phyloP scores from a whole-genome alignment of 2,888 invertebrate species.

The Drosophila koepferae region DNA sequence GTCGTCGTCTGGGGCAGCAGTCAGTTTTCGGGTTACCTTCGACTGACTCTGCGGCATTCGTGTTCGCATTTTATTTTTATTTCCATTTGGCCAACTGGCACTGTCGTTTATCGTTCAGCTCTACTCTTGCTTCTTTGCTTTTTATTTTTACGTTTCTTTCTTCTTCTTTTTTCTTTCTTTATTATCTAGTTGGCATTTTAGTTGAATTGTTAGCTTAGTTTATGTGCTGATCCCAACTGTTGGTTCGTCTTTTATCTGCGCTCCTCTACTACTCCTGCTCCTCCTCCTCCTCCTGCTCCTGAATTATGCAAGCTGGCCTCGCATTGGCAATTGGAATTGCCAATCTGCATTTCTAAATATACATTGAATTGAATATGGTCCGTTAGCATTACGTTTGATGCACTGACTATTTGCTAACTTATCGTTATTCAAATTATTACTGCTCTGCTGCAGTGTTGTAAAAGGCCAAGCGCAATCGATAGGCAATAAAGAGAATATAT shows the following conservation, averaged over 20 bases:
- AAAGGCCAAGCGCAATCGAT: constrained; percentile 14
- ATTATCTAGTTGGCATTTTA: constrained; percentile 80
- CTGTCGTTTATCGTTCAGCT: constrained; percentile 20
- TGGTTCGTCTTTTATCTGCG: constrained; percentile 16
- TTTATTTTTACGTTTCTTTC: constrained; percentile 45
- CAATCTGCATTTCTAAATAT: constrained; percentile 60
- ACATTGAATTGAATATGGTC: constrained; percentile 23
- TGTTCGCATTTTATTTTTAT: constrained; percentile 63
- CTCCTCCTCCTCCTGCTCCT: background rate
- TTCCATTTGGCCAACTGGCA: constrained; percentile 60
- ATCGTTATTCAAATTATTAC: constrained; percentile 45
- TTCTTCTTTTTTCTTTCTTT: constrained; percentile 34
- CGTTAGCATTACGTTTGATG: constrained; percentile 51
- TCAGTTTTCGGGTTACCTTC: constrained; percentile 38
- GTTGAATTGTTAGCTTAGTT: constrained; percentile 76
- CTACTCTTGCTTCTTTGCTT: constrained; percentile 52
- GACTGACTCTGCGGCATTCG: constrained; percentile 43
- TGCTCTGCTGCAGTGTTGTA: constrained; percentile 32
- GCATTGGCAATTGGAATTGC: constrained; percentile 47
- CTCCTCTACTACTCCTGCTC: background rate
- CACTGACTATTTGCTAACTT: constrained; percentile 43
- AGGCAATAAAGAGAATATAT: background rate
- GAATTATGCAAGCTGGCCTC: constrained; percentile 45
- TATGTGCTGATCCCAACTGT: constrained; percentile 43
- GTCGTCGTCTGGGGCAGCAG: constrained; percentile 35